Percentiles rank a stretch among this genome's conserved stretches.
Conservation (phyloP, 2,113 vertebrate genomes). For the Lophochroa leadbeateri region DNA sequence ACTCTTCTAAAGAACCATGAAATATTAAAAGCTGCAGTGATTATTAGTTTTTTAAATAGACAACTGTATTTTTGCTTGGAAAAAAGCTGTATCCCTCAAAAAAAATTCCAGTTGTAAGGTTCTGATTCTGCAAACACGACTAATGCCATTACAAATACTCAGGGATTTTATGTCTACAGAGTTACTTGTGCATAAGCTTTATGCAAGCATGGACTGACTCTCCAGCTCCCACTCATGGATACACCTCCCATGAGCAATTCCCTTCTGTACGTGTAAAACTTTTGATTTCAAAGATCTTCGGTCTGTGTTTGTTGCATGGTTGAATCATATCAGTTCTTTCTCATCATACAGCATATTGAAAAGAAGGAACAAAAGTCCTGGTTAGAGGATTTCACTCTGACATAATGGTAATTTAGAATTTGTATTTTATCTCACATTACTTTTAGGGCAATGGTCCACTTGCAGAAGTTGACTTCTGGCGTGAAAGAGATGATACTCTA, state of each 20-base stretch:
- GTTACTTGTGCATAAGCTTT: not conserved
- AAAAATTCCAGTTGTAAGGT: not conserved
- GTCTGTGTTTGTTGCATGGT: not conserved
- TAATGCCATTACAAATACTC: not conserved
- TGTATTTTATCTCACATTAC: not conserved
- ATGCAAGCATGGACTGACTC: not conserved
- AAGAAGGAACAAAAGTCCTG: not conserved
- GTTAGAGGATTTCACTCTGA: not conserved
- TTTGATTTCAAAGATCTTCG: not conserved
- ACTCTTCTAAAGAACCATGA: not conserved
- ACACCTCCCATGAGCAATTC: not conserved
- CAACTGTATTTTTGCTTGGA: not conserved
- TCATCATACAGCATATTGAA: not conserved
- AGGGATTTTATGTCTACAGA: not conserved
- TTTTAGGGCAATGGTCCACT: slow-evolving; percentile 82
- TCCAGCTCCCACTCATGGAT: not conserved
- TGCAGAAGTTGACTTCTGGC: slow-evolving; percentile 89
- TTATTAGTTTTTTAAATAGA: not conserved
- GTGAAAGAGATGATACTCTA: slow-evolving; percentile 78
- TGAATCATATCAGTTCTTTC: not conserved
- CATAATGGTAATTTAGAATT: not conserved
- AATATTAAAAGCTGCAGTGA: not conserved
- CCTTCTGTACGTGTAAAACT: not conserved
- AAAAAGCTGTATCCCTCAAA: not conserved
- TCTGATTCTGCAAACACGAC: not conserved